Evolutionary conservation across 2,113 vertebrate species (phyloP).

Genomic region (Xerus inauris): DNA sequence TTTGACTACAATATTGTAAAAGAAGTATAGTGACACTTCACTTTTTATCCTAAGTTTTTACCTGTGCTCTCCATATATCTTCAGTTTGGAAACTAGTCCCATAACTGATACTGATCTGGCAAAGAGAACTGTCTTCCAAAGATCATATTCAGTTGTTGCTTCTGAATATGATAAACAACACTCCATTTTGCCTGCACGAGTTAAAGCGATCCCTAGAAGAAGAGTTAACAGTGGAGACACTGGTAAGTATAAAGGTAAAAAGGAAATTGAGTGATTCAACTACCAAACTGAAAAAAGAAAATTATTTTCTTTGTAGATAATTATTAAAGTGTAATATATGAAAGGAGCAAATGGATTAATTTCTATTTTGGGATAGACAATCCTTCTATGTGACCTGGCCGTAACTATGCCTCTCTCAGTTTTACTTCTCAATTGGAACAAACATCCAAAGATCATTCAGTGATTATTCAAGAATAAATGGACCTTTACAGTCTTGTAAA

Average conservation of each 20-base stretch:
- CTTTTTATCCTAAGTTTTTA: conserved; percentile 53
- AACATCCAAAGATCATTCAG: neutral
- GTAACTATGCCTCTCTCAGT: neutral
- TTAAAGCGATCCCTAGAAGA: conserved; percentile 97
- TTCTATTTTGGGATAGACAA: neutral
- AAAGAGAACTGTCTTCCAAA: conserved; percentile 98
- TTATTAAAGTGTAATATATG: conserved; percentile 3
- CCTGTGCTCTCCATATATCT: conserved; percentile 52
- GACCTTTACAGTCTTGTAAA: neutral
- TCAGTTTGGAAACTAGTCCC: conserved; percentile 97
- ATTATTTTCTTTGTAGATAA: conserved; percentile 10
- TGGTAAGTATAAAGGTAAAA: conserved; percentile 86
- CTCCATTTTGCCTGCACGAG: conserved; percentile 95
- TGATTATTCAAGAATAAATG: conserved; percentile 45
- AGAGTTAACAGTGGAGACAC: conserved; percentile 98
- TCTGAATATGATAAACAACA: conserved; percentile 99
- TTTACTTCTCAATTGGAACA: neutral
- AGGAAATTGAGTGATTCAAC: neutral
- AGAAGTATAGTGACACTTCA: conserved; percentile 13
- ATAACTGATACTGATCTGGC: conserved; percentile 98
- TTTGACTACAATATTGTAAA: neutral
- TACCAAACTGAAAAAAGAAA: neutral
- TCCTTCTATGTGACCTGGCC: neutral
- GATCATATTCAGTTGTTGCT: conserved; percentile 98
- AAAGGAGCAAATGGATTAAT: neutral